A percentile compares a stretch with the other conserved stretches of the same genome.
phyloP scores from a whole-genome alignment of 2,113 vertebrate species.

The Macquaria australasica region DNA sequence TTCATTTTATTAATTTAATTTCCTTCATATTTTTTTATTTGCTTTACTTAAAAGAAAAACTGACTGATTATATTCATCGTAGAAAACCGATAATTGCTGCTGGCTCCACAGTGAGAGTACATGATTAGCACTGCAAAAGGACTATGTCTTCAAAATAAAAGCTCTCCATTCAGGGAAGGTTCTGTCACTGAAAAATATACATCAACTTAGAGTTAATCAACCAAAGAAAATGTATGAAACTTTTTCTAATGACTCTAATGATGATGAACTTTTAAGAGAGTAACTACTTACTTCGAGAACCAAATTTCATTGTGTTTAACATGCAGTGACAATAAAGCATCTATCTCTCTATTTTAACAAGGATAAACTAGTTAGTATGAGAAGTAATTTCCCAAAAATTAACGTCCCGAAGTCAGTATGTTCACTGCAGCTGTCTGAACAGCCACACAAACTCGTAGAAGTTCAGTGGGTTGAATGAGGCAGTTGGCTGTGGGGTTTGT shows the following conservation, averaged over 20 bases:
- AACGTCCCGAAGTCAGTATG: not conserved
- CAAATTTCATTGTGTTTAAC: too few relatives aligned
- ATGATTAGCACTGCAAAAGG: not conserved
- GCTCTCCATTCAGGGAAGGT: not conserved
- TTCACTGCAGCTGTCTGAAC: not conserved
- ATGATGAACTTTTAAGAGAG: not conserved
- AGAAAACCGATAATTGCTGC: not conserved
- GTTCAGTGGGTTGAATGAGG: too few relatives aligned
- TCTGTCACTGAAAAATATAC: not conserved
- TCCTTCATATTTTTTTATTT: too few relatives aligned
- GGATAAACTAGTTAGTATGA: not conserved
- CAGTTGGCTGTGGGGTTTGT: not conserved
- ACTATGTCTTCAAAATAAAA: not conserved
- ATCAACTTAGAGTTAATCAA: not conserved
- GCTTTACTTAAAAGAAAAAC: not conserved
- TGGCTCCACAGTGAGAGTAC: not conserved
- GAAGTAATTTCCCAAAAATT: not conserved
- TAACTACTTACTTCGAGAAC: not conserved
- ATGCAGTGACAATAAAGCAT: too few relatives aligned
- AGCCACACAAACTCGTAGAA: not conserved
- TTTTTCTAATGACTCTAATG: not conserved
- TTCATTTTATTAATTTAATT: too few relatives aligned
- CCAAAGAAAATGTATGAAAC: not conserved
- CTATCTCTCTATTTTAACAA: not conserved
- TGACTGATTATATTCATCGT: not conserved